phyloP scores from a whole-genome alignment of 2,888 invertebrate species.

The Amblyteles armatorius region DNA sequence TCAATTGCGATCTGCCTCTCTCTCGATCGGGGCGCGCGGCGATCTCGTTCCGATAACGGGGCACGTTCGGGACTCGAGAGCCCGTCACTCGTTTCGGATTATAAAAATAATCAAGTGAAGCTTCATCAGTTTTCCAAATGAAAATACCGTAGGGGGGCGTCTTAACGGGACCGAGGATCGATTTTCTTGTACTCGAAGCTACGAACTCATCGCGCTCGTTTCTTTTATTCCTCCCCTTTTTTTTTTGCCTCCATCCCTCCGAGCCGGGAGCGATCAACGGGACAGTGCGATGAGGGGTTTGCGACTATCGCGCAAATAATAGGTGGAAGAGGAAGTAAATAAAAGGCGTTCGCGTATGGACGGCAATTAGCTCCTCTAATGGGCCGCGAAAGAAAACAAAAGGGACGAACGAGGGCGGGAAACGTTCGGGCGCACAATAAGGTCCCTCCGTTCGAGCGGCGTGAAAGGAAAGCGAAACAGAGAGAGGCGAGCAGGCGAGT shows the following conservation, averaged over 20 bases:
- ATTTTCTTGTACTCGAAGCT: background rate
- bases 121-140: constrained; percentile 7
- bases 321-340: constrained; percentile 78
- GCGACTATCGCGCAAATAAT: constrained; percentile 65
- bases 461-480: constrained; percentile 69
- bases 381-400: constrained; percentile 83
- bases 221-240: background rate
- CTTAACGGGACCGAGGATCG: background rate
- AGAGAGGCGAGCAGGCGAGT: constrained; percentile 44
- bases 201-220: background rate
- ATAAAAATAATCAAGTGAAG: constrained; percentile 9
- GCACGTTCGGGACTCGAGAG: background rate
- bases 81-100: constrained; percentile 3
- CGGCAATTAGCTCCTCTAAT: constrained; percentile 84
- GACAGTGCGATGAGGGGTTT: constrained; percentile 51
- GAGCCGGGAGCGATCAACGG: constrained; percentile 28
- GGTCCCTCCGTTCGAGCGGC: constrained; percentile 69
- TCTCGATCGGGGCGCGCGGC: background rate
- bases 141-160: background rate
- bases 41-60: constrained; percentile 33
- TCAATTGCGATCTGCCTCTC: constrained; percentile 36
- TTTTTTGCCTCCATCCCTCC: constrained; percentile 7
- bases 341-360: constrained; percentile 83
- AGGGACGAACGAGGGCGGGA: constrained; percentile 70
- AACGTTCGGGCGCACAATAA: constrained; percentile 81